Conservation (phyloP, 2,888 invertebrate genomes). For the Lacanobia wlatinum region DNA sequence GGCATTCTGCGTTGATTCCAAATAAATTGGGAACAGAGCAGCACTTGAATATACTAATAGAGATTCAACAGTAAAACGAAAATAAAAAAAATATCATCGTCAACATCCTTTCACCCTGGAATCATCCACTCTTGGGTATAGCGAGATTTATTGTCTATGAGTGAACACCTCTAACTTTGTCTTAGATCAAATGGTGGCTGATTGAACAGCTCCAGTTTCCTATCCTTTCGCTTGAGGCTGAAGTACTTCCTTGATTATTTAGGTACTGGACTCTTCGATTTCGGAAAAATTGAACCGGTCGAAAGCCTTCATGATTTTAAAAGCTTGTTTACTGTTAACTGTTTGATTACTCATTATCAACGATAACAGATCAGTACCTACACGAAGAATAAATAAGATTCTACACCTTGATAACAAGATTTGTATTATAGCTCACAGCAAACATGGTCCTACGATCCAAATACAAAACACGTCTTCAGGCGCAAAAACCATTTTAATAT, state of each 20-base stretch:
- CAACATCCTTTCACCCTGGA: background rate
- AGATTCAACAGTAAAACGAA: too few species aligned
- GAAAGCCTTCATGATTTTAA: too few species aligned
- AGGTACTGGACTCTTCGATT: background rate
- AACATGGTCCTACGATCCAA: background rate
- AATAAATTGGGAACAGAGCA: too few species aligned
- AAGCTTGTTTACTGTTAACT: too few species aligned
- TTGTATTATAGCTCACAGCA: background rate
- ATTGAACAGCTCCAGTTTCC: background rate
- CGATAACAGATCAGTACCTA: background rate
- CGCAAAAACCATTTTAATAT: slow-evolving; percentile 36
- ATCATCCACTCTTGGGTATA: background rate
- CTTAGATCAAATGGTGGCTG: background rate
- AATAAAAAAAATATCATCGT: background rate
- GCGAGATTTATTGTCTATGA: too few species aligned
- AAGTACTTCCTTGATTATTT: background rate
- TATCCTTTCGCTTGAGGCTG: background rate
- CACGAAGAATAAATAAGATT: background rate
- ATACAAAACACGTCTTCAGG: slow-evolving; percentile 18
- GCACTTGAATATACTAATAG: too few species aligned
- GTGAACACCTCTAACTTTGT: background rate
- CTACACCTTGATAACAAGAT: background rate
- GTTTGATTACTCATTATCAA: background rate
- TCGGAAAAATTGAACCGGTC: background rate
- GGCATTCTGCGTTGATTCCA: background rate